Base-by-base conservation (phyloP, 2,888 invertebrate genomes). In the Spatulosminthurus flaviceps region DNA sequence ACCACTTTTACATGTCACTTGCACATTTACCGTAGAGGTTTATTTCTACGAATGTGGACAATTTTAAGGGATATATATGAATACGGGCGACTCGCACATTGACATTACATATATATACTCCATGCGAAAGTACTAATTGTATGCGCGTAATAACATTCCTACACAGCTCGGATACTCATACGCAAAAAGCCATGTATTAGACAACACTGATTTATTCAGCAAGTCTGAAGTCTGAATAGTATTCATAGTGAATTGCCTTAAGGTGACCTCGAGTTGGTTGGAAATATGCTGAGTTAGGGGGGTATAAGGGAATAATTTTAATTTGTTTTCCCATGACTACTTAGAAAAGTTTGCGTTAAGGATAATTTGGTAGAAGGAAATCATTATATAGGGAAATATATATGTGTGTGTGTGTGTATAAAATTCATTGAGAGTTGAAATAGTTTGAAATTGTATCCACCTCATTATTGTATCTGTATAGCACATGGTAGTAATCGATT, bases 381-480 rank as follows among this genome's bases (percentile, higher is more conserved):
- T n/a, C n/a, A n/a, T n/a, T n/a, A n/a, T n/a, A n/a, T n/a, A n/a
- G n/a, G n/a, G n/a, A n/a, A n/a, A n/a, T n/a, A n/a, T n/a, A n/a
- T n/a, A n/a, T n/a, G n/a, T n/a, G n/a, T n/a, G n/a, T n/a, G n/a
- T n/a, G n/a, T n/a, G n/a, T n/a, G n/a, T n/a, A n/a, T n/a, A n/a
- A n/a, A n/a, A n/a, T n/a, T n/a, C n/a, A n/a, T n/a, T n/a, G n/a
- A n/a, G n/a, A n/a, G 51, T n/a, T 51, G 5, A 51, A 51, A 51
- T 51, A 51, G 51, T 51, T 51, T 51, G 51, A 51, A 51, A 51
- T n/a, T n/a, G n/a, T n/a, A n/a, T n/a, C 51, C 16, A 51, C 51
- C 51, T 51, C 51, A 51, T 51, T 11, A 51, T 51, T 51, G 51
- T 51, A 51, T 51, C 51, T n/a, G n/a, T n/a, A n/a, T n/a, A n/a